Evolutionary conservation across 1,140 invertebrate species (phyloP), one percentile per base, ranked within the genome.

Genomic region (Pogonomyrmex californicus): DNA sequence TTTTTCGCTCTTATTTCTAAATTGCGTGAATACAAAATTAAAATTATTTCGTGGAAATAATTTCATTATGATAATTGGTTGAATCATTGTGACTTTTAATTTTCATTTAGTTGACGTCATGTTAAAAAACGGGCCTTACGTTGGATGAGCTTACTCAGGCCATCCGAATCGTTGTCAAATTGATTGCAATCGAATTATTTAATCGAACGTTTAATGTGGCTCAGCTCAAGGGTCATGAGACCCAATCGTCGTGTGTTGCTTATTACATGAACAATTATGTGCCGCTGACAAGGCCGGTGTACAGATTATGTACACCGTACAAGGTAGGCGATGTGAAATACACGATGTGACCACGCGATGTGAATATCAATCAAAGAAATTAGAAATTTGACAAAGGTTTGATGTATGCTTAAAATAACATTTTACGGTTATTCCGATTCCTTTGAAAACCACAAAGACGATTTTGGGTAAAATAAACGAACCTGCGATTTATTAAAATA

Each of bases 121-220:
- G n/a, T 60, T 60, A 30, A 23, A 7, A 17, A 73, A 82, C 17
- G 51, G 9, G 30, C 38, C 14, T 60, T 77, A 88, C 14, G 17
- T 44, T 51, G 44, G 30, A 49, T 68, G 54, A 30, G 41, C 30
- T 73, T 41, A 71, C 38, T 65, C 71, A 89, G 33, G 23, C 36
- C 58, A 44, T 6, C 12, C 17, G 44, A 71, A 30, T n/a, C 14
- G 77, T 92, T 91, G 30, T 41, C 33, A 83, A 75, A 85, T 89
- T 91, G 83, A 93, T 91, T 89, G 49, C 63, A 88, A 92, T 92
- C 83, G 85, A 93, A 93, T 93, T 91, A 92, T 92, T 91, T 79
- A 89, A 94, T 93, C 85, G 87, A 92, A 90, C 86, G 86, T 91
- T 93, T 91, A 88, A 85, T 70, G 23, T 23, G 83, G 82, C 83